Conservation (phyloP, 1,140 invertebrate species). For the Drosophila ananassae region DNA sequence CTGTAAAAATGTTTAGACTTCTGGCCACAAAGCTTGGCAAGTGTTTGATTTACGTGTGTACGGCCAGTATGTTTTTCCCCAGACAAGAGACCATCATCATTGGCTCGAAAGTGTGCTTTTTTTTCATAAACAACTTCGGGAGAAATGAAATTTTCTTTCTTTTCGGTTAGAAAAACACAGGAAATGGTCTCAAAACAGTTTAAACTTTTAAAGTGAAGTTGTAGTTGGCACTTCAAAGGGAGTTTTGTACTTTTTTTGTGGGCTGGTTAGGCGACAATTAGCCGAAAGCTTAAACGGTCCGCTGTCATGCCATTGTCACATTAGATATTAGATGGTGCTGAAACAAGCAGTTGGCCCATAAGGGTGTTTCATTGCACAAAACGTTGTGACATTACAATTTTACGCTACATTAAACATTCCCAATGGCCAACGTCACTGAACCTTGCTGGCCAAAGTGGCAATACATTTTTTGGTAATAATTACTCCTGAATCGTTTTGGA, state of each 20-base stretch:
- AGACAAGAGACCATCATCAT: constrained; percentile 35
- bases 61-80: constrained; percentile 2
- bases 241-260: constrained; percentile 14
- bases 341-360: constrained; percentile 1
- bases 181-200: constrained; percentile 62
- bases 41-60: constrained; percentile 70
- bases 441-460: constrained; percentile 11
- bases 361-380: constrained; percentile 46
- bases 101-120: constrained; percentile 9
- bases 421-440: constrained; percentile 46
- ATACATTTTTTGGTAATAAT: background rate
- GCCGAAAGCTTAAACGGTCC: constrained; percentile 50
- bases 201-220: constrained; percentile 26
- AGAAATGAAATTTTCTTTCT: constrained; percentile 47
- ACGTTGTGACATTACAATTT: constrained; percentile 67
- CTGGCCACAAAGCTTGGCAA: constrained; percentile 49
- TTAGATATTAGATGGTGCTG: constrained; percentile 38
- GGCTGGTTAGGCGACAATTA: constrained; percentile 65
- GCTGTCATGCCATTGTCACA: constrained; percentile 69
- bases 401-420: constrained; percentile 69
- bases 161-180: constrained; percentile 63
- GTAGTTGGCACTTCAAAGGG: constrained; percentile 55
- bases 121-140: constrained; percentile 69
- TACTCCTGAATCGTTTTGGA: constrained; percentile 14
- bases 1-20: constrained; percentile 82